A percentile compares a stretch with the other conserved stretches of the same genome.
Evolutionary conservation across 2,888 invertebrate genomes (phyloP).

Genomic region (Alloplasta piceator): DNA sequence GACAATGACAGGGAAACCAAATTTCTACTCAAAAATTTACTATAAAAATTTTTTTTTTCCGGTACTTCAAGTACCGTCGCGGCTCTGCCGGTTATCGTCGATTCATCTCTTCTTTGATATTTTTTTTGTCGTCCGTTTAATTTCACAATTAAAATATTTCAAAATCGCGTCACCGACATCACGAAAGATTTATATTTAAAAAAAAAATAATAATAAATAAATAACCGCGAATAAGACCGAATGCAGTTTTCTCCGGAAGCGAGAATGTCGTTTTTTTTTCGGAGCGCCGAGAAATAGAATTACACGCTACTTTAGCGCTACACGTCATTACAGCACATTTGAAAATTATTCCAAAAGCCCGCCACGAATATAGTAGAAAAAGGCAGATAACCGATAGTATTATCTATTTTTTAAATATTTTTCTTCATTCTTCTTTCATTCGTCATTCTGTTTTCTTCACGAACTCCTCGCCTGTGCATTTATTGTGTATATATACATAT

Average conservation of each 20-base stretch:
- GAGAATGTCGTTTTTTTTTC: constrained; percentile 40
- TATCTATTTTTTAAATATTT: constrained; percentile 66
- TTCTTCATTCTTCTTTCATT: constrained; percentile 48
- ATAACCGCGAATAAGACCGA: constrained; percentile 41
- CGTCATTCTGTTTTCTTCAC: neutral
- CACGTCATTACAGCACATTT: constrained; percentile 71
- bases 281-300: constrained; percentile 45
- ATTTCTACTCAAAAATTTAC: no score
- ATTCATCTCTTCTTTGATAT: constrained; percentile 1
- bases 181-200: no score
- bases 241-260: constrained; percentile 37
- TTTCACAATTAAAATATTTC: constrained; percentile 44
- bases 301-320: constrained; percentile 54
- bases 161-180: no score
- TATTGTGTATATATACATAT: no score
- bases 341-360: constrained; percentile 76
- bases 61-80: neutral
- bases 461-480: neutral
- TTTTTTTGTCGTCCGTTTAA: constrained; percentile 31
- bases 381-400: constrained; percentile 74
- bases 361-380: constrained; percentile 79
- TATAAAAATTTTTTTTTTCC: neutral
- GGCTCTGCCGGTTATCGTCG: neutral
- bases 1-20: no score
- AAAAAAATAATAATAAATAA: constrained; percentile 31